phyloP scores from a whole-genome alignment of 2,888 invertebrate genomes.

The Pyrrhia umbra region DNA sequence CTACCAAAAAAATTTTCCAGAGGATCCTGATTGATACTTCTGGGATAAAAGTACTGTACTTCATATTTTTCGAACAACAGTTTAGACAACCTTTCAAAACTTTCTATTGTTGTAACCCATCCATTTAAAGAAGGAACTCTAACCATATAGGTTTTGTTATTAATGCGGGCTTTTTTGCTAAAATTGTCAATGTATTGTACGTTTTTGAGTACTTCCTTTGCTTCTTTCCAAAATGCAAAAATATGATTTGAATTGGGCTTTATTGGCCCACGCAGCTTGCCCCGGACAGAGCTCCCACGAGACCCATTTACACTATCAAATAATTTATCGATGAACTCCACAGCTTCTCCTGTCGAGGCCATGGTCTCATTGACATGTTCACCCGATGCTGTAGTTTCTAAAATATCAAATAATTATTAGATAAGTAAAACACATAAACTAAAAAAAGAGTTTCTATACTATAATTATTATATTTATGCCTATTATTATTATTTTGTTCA shows the following conservation, averaged over 20 bases:
- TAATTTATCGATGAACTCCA: background rate
- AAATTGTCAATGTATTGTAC: background rate
- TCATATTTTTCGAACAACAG: conserved; percentile 1
- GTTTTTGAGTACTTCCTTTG: background rate
- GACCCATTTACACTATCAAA: conserved; percentile 20
- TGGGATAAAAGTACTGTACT: too few species aligned
- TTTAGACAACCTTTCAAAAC: conserved; percentile 5
- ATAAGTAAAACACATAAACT: too few species aligned
- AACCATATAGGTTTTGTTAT: conserved; percentile 1
- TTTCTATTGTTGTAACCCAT: conserved; percentile 3
- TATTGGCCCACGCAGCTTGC: conserved; percentile 7
- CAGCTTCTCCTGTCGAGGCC: too few species aligned
- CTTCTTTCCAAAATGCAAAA: background rate
- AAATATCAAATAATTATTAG: too few species aligned
- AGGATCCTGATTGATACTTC: conserved; percentile 15
- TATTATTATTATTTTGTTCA: too few species aligned
- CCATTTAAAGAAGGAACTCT: background rate
- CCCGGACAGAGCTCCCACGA: background rate
- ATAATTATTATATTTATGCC: too few species aligned
- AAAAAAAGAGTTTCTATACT: too few species aligned
- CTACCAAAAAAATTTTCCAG: conserved; percentile 7
- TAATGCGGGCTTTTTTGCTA: conserved; percentile 5
- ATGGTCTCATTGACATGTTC: too few species aligned
- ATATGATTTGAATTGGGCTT: background rate
- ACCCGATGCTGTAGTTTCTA: too few species aligned